A percentile compares a stretch with the other conserved stretches of the same genome.
Evolutionary conservation across 2,888 invertebrate species (phyloP).

Genomic region (Epinotia bilunana): DNA sequence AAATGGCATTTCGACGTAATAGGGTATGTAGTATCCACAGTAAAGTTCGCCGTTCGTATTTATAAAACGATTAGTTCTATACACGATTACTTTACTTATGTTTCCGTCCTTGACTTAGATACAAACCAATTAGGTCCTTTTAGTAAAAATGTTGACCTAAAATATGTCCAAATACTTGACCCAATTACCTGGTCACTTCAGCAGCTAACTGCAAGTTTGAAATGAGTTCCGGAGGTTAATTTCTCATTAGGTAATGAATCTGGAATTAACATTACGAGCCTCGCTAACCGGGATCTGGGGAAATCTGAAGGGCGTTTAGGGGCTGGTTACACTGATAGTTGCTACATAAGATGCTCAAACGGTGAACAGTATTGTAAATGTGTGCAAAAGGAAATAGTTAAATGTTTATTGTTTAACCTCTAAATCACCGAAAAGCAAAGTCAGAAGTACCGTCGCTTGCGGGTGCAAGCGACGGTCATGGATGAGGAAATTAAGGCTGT

Average conservation of each 20-base stretch:
- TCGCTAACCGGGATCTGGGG: constrained; percentile 12
- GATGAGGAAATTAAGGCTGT: too few relatives aligned
- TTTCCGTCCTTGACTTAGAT: background rate
- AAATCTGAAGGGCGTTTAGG: background rate
- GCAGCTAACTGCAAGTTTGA: background rate
- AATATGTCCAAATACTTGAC: background rate
- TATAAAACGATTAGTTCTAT: background rate
- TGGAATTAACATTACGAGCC: background rate
- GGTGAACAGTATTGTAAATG: too few relatives aligned
- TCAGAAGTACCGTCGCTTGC: too few relatives aligned
- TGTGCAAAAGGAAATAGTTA: too few relatives aligned
- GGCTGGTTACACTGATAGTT: background rate
- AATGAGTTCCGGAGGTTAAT: constrained; percentile 9
- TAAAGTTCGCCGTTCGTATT: background rate
- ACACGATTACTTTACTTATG: background rate
- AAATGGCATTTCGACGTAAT: too few relatives aligned
- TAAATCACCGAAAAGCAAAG: too few relatives aligned
- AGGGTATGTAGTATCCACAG: background rate
- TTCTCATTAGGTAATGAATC: constrained; percentile 18
- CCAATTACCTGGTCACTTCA: background rate
- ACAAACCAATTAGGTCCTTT: background rate
- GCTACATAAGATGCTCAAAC: background rate
- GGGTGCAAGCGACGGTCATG: too few relatives aligned
- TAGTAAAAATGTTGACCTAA: background rate
- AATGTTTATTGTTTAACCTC: too few relatives aligned